phyloP scores from a whole-genome alignment of 1,140 invertebrate species.

The Penaeus japonicus region DNA sequence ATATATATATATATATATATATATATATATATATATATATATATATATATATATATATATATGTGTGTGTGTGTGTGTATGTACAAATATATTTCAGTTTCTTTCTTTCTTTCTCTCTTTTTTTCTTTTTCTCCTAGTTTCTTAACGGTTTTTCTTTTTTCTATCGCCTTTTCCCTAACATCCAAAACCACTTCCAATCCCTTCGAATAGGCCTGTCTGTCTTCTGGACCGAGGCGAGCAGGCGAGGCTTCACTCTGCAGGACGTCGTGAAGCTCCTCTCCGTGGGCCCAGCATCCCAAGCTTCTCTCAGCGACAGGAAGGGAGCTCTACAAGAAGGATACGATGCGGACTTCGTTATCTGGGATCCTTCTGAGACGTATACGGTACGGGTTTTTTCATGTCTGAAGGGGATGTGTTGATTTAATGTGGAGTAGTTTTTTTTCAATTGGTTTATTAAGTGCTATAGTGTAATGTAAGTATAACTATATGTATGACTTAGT shows the following conservation, averaged over 20 bases:
- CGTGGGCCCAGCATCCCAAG: constrained; percentile 70
- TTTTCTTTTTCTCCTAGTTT: too few relatives aligned
- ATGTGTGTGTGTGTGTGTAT: too few relatives aligned
- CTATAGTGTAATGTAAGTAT: too few relatives aligned
- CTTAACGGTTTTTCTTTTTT: background rate
- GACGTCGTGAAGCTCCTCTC: constrained; percentile 72
- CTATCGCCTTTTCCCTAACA: background rate
- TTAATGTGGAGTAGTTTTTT: too few relatives aligned
- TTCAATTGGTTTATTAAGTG: too few relatives aligned
- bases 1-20: too few relatives aligned
- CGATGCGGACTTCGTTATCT: constrained; percentile 78
- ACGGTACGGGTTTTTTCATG: constrained; percentile 61
- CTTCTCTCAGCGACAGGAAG: constrained; percentile 70
- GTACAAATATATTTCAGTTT: too few relatives aligned
- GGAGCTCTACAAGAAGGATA: constrained; percentile 71
- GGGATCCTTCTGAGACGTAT: constrained; percentile 72
- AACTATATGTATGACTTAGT: too few relatives aligned
- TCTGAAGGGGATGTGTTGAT: too few relatives aligned
- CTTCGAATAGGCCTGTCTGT: constrained; percentile 69
- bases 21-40: too few relatives aligned
- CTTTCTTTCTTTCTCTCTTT: too few relatives aligned
- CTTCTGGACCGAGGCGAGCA: constrained; percentile 72
- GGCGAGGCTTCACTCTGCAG: constrained; percentile 66
- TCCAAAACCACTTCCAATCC: background rate
- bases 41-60: too few relatives aligned